These are phyloP conservation scores for Dione vanillae DNA, from an alignment of 2,888 invertebrate species.

Conservation along the genomic window DNA sequence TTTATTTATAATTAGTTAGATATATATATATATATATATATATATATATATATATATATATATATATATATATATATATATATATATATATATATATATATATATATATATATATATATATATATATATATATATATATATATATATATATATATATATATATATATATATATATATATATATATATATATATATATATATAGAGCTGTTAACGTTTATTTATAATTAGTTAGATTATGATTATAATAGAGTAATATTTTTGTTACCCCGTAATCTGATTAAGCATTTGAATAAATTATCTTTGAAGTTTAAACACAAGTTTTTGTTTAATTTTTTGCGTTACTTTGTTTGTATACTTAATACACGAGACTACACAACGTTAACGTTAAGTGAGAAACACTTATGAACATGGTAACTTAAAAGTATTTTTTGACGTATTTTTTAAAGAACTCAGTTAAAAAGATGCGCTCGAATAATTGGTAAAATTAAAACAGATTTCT, in stretches of 20 bases:
- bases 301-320: not conserved
- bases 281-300: not conserved
- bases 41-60: too few relatives aligned
- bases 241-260: not conserved
- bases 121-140: too few relatives aligned
- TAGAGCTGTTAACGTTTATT: not conserved
- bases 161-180: not conserved
- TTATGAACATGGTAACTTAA: not conserved
- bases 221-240: not conserved
- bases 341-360: not conserved
- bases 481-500: not conserved
- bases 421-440: too few relatives aligned
- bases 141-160: not conserved
- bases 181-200: not conserved
- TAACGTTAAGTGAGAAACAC: not conserved
- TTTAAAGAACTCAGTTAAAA: not conserved
- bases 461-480: conserved; percentile 5
- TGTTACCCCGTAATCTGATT: conserved; percentile 6
- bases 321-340: not conserved
- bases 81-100: too few relatives aligned
- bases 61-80: too few relatives aligned
- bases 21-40: too few relatives aligned
- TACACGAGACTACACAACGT: not conserved
- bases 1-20: not conserved
- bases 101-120: too few relatives aligned